A percentile compares a stretch with the other conserved stretches of the same genome.
These are phyloP conservation scores for Thunnus thynnus DNA, from an alignment of 2,113 vertebrate genomes.

Conservation along the genomic window DNA sequence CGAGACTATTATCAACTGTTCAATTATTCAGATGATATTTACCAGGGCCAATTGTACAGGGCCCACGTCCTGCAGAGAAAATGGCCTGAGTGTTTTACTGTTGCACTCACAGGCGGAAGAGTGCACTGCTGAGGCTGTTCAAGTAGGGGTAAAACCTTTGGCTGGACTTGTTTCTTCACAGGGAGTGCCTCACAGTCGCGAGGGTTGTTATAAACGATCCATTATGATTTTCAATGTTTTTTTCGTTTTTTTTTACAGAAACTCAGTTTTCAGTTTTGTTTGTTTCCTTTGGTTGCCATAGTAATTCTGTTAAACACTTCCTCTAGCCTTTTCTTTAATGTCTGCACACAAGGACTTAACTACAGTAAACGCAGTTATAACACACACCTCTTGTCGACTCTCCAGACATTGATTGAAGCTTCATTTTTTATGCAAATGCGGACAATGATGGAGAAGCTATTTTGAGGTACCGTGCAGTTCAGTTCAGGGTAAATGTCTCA, in stretches of 20 bases:
- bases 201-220: conserved; percentile 27
- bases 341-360: neutral
- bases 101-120: conserved; percentile 74
- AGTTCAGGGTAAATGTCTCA: conserved; percentile 50
- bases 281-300: conserved; percentile 3
- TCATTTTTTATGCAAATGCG: neutral
- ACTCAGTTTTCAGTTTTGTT: neutral
- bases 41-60: conserved; percentile 84
- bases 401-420: neutral
- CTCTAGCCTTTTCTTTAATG: neutral
- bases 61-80: conserved; percentile 82
- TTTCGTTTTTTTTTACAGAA: neutral
- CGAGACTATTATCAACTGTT: conserved; percentile 84
- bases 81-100: conserved; percentile 81
- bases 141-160: conserved; percentile 63
- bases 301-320: conserved; percentile 12
- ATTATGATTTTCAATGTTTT: conserved; percentile 15
- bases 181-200: conserved; percentile 63
- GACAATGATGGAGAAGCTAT: neutral
- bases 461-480: conserved; percentile 26
- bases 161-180: conserved; percentile 47
- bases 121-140: conserved; percentile 74
- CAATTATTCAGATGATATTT: conserved; percentile 88
- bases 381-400: neutral
- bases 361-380: neutral